Conservation (phyloP, 1,140 invertebrate genomes). For the Ridgeia piscesae region DNA sequence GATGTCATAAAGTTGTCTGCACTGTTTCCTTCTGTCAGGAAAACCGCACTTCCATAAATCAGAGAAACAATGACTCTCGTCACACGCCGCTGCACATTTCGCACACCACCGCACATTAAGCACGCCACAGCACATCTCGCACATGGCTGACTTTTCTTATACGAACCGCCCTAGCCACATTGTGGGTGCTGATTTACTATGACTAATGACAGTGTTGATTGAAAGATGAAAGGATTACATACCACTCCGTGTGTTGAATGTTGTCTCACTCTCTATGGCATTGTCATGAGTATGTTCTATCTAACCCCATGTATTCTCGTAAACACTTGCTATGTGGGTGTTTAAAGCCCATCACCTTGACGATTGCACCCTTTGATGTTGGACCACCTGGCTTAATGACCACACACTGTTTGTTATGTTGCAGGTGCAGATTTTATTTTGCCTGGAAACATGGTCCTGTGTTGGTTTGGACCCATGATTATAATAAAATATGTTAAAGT, state of each 20-base stretch:
- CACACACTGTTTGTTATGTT: not conserved
- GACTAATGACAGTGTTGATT: not conserved
- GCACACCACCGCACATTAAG: not conserved
- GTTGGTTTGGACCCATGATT: not conserved
- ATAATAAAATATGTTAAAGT: not conserved
- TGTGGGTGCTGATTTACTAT: not conserved
- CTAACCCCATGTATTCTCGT: not conserved
- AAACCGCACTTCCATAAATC: not conserved
- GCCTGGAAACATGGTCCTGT: not conserved
- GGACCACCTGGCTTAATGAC: not conserved
- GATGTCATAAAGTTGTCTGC: not conserved
- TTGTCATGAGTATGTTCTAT: not conserved
- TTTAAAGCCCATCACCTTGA: not conserved
- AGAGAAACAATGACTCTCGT: not conserved
- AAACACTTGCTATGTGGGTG: not conserved
- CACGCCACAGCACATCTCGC: not conserved
- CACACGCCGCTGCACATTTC: not conserved
- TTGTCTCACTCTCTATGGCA: not conserved
- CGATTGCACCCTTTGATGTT: not conserved
- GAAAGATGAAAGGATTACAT: not conserved
- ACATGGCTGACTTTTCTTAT: not conserved
- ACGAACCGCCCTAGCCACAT: not conserved
- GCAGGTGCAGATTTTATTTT: not conserved
- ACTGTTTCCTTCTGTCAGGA: not conserved
- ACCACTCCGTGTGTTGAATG: not conserved